A percentile compares a stretch with the other conserved stretches of the same genome.
Conservation (phyloP, 1,140 invertebrate genomes). For the Solenopsis fugax region DNA sequence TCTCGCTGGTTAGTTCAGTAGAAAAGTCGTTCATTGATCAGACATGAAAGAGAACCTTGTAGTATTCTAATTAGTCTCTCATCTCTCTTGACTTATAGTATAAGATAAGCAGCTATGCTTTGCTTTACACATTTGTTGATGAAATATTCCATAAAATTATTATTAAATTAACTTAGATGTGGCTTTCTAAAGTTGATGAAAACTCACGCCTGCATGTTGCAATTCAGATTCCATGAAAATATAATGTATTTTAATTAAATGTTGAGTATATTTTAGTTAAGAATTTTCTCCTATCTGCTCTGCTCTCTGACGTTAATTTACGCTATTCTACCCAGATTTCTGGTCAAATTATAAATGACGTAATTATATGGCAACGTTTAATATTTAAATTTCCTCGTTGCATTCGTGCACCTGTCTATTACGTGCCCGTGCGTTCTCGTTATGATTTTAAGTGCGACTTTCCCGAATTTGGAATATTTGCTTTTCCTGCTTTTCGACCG, state of each 20-base stretch:
- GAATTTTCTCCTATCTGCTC: slow-evolving; percentile 4
- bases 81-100: background rate
- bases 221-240: background rate
- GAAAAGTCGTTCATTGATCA: slow-evolving; percentile 21
- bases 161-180: slow-evolving; percentile 17
- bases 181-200: slow-evolving; percentile 29
- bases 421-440: background rate
- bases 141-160: slow-evolving; percentile 21
- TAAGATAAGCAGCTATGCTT: background rate
- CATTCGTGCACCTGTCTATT: background rate
- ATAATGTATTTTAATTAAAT: slow-evolving; percentile 41
- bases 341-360: background rate
- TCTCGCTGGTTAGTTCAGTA: background rate
- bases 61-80: slow-evolving; percentile 2
- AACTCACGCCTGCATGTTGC: background rate
- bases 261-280: slow-evolving; percentile 21
- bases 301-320: slow-evolving; percentile 16
- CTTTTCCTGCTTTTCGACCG: background rate
- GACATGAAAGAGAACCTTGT: background rate
- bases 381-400: slow-evolving; percentile 9
- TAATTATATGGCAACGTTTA: slow-evolving; percentile 4
- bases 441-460: slow-evolving; percentile 3
- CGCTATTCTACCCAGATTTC: background rate
- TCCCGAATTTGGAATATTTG: slow-evolving; percentile 28
- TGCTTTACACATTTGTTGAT: background rate